phyloP scores from a whole-genome alignment of 2,113 vertebrate genomes.

The Silurus asotus region DNA sequence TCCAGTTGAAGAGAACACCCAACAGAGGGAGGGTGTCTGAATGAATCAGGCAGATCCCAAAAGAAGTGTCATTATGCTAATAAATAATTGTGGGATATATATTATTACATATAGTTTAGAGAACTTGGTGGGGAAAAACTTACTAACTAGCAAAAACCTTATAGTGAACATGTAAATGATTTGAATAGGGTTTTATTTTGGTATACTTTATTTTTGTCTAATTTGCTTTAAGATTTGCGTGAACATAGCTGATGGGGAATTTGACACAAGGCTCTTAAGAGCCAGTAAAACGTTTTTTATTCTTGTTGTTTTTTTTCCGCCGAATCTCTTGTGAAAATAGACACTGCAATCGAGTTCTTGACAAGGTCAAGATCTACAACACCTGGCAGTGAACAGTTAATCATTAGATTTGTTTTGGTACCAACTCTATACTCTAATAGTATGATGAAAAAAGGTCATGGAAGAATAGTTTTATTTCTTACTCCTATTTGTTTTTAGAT shows the following conservation, averaged over 20 bases:
- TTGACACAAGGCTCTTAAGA: not conserved
- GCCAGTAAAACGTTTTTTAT: not conserved
- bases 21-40: no score
- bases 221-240: not conserved
- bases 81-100: no score
- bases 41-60: no score
- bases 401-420: constrained; percentile 2
- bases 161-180: not conserved
- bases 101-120: no score
- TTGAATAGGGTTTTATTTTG: not conserved
- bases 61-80: no score
- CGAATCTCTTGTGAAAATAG: not conserved
- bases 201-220: not conserved
- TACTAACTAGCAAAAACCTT: not conserved
- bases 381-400: not conserved
- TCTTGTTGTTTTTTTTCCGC: not conserved
- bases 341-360: not conserved
- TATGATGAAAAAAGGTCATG: not conserved
- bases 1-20: no score
- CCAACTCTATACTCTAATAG: not conserved
- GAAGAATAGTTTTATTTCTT: not conserved
- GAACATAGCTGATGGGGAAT: not conserved
- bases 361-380: not conserved
- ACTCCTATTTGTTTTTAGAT: not conserved
- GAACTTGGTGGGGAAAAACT: not conserved